Evolutionary conservation across 2,113 vertebrate genomes (phyloP).

Genomic region (Vidua macroura): DNA sequence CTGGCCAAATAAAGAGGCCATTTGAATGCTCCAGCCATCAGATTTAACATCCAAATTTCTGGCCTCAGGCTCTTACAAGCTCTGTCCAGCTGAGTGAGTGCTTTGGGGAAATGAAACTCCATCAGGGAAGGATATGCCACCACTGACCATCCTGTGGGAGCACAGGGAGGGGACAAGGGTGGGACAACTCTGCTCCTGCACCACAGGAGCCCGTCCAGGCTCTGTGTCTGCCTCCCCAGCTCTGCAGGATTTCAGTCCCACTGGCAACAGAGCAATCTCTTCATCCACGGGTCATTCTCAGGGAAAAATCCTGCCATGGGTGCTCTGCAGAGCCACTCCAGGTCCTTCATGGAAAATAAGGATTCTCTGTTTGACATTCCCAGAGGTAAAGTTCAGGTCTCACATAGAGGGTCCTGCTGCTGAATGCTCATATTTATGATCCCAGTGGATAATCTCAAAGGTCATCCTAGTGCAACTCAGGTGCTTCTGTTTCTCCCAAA

Average conservation of each 20-base stretch:
- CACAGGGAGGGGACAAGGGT: neutral
- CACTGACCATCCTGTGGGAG: neutral
- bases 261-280: neutral
- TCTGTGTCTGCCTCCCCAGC: neutral
- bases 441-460: neutral
- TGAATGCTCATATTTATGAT: neutral
- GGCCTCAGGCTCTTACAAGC: neutral
- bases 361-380: neutral
- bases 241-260: neutral
- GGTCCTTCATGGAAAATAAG: neutral
- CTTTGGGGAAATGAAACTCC: neutral
- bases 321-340: neutral
- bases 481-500: neutral
- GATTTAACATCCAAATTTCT: neutral
- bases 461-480: neutral
- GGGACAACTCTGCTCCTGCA: neutral
- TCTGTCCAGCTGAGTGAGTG: neutral
- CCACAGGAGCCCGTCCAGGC: rapidly evolving
- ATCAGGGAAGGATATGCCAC: neutral
- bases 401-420: neutral
- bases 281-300: neutral
- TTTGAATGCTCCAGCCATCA: neutral
- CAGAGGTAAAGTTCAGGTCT: neutral
- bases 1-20: neutral
- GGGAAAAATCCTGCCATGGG: neutral